Conservation (phyloP, 2,888 invertebrate species). For the Arrhopalites spinosus region DNA sequence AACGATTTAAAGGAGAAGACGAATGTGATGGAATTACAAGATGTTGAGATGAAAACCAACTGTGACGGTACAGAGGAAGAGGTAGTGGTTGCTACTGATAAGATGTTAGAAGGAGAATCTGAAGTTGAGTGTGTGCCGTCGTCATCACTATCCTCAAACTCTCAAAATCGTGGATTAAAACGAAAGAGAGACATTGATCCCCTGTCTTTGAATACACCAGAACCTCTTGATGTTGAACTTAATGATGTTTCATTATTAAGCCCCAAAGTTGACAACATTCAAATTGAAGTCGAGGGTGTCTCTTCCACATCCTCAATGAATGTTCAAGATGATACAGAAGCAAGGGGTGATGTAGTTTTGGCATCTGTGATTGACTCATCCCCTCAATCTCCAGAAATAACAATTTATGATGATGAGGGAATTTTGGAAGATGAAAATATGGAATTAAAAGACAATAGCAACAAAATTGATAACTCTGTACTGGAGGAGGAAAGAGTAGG, state of each 20-base stretch:
- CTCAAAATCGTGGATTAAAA: not conserved
- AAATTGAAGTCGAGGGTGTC: too few species aligned
- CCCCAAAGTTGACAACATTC: not conserved
- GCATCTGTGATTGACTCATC: not conserved
- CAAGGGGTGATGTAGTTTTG: not conserved
- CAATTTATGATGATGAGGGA: not conserved
- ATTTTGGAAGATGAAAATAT: not conserved
- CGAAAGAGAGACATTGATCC: not conserved
- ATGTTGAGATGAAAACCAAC: not conserved
- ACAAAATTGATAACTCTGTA: too few species aligned
- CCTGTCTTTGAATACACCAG: not conserved
- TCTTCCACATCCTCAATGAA: too few species aligned
- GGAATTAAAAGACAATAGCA: too few species aligned
- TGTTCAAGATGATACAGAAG: too few species aligned
- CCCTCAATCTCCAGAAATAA: conserved; percentile 14
- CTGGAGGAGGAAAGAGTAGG: not conserved
- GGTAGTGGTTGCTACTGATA: too few species aligned
- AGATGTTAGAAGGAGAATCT: too few species aligned
- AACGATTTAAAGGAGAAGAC: not conserved
- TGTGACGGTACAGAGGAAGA: too few species aligned
- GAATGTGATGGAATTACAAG: too few species aligned
- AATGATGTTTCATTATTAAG: not conserved
- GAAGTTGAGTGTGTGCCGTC: not conserved
- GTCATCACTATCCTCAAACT: not conserved
- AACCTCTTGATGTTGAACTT: too few species aligned